Percentiles rank a stretch among this genome's conserved stretches.
These are phyloP conservation scores for Styela plicata DNA, from an alignment of 23 tunicate species.

Conservation along the genomic window DNA sequence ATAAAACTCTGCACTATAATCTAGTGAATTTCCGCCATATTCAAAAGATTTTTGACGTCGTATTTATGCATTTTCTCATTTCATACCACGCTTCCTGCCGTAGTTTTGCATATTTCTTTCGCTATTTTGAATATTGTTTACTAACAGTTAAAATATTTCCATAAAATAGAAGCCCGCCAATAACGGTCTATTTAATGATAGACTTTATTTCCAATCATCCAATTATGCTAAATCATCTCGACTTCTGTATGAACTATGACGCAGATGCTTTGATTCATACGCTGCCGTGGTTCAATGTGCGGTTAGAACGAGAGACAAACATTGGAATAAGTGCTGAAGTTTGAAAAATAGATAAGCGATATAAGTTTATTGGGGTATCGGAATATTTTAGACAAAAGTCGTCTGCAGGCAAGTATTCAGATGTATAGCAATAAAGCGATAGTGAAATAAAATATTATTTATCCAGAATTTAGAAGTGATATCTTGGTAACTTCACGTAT, in stretches of 20 bases:
- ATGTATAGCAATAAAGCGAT: no score
- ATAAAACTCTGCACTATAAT: no score
- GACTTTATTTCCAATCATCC: neutral
- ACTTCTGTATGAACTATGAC: neutral
- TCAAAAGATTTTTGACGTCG: neutral
- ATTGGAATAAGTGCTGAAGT: no score
- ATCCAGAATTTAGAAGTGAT: no score
- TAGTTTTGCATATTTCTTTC: neutral
- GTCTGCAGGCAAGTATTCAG: no score
- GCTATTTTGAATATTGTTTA: neutral
- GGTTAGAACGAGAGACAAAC: neutral
- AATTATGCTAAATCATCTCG: neutral
- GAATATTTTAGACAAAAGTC: no score
- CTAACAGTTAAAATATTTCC: neutral
- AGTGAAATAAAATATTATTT: no score
- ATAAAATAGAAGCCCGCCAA: neutral
- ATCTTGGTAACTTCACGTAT: no score
- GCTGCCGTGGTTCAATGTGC: neutral
- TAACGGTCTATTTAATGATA: neutral
- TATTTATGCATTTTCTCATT: neutral
- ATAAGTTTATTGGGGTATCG: no score
- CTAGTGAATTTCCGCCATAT: no score
- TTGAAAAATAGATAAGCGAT: no score
- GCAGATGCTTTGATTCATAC: neutral
- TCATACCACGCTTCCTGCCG: neutral